phyloP scores from a whole-genome alignment of 64 coral and sea anemone genomes.

The Stichodactyla helianthus region DNA sequence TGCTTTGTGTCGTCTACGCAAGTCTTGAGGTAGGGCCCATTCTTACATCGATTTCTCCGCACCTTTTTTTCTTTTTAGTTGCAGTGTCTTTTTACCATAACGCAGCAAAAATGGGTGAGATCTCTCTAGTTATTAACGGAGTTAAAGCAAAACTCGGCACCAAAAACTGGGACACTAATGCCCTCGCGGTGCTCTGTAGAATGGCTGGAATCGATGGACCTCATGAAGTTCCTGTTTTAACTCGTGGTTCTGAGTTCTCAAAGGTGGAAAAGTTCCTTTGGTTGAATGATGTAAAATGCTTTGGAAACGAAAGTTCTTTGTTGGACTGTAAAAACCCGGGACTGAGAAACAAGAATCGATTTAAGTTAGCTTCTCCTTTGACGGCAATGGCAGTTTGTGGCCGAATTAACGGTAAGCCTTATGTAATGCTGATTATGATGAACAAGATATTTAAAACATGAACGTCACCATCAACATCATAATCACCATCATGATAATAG shows the following conservation, averaged over 20 bases:
- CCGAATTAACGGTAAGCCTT: background rate
- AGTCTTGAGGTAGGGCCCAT: too few species aligned
- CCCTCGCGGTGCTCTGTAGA: background rate
- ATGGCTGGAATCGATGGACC: background rate
- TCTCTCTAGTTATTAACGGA: background rate
- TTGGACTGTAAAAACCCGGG: background rate
- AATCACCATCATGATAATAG: too few species aligned
- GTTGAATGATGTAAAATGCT: background rate
- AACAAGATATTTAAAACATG: too few species aligned
- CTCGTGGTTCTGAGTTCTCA: background rate
- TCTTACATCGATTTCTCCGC: too few species aligned
- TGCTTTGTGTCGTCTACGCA: too few species aligned
- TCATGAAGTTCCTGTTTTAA: background rate
- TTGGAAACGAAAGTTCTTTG: background rate
- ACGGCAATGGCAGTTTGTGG: background rate
- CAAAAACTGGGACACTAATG: background rate
- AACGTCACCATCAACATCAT: too few species aligned
- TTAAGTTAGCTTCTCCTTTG: background rate
- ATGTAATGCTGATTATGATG: too few species aligned
- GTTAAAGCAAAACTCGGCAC: background rate
- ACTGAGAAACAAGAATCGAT: background rate
- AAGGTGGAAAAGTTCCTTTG: background rate
- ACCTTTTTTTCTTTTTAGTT: too few species aligned
- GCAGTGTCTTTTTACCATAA: too few species aligned
- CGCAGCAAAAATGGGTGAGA: background rate